These are phyloP conservation scores for Lophura nycthemera DNA, from an alignment of 2,113 vertebrate genomes.

Conservation along the genomic window DNA sequence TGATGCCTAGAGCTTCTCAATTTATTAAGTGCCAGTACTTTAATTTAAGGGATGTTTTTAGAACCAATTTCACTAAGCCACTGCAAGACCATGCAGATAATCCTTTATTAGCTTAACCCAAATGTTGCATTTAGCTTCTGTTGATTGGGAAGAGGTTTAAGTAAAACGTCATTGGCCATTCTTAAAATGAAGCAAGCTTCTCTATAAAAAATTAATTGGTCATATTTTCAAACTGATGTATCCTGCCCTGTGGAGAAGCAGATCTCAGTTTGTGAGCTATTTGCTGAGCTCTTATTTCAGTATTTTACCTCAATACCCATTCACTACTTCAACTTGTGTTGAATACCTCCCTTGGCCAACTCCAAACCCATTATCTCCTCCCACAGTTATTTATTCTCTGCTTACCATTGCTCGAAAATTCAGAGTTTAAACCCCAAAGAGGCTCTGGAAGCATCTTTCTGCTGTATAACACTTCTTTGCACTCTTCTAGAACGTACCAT, in stretches of 20 bases:
- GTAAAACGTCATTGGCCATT: neutral
- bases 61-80: neutral
- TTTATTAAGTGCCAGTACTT: neutral
- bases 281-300: neutral
- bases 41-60: neutral
- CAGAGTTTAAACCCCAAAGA: neutral
- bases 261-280: neutral
- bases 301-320: neutral
- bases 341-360: neutral
- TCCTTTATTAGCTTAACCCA: neutral
- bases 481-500: neutral
- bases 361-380: neutral
- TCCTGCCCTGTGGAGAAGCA: neutral
- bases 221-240: neutral
- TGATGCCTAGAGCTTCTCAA: neutral
- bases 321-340: neutral
- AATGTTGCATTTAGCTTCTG: neutral
- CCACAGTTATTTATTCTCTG: neutral
- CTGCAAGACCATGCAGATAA: neutral
- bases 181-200: neutral
- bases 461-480: neutral
- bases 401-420: rapidly evolving
- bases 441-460: neutral
- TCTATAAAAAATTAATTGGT: rapidly evolving
- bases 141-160: neutral